These are phyloP conservation scores for Argyresthia albistria DNA, from an alignment of 2,888 invertebrate species.

Conservation along the genomic window DNA sequence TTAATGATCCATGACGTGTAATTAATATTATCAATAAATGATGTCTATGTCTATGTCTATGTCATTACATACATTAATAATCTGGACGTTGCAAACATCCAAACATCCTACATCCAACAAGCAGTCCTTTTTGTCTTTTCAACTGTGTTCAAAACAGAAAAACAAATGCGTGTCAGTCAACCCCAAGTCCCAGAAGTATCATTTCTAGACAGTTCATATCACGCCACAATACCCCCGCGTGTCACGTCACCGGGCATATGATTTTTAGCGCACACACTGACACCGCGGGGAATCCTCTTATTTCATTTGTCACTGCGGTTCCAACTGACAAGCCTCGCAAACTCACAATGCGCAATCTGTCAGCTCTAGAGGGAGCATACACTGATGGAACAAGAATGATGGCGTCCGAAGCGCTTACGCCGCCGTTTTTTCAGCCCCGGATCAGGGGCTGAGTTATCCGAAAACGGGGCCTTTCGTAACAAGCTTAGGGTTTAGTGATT, in stretches of 20 bases:
- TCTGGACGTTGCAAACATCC: too few relatives aligned
- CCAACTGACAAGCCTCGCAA: constrained; percentile 41
- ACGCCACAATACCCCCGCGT: background rate
- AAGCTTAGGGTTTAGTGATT: constrained; percentile 9
- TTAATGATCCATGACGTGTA: too few relatives aligned
- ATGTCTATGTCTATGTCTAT: too few relatives aligned
- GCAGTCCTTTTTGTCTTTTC: background rate
- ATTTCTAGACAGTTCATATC: background rate
- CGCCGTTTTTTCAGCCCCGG: constrained; percentile 22
- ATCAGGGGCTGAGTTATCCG: background rate
- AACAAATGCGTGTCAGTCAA: too few relatives aligned
- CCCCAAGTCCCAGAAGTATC: background rate
- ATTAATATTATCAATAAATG: too few relatives aligned
- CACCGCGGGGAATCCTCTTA: constrained; percentile 55
- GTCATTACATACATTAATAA: too few relatives aligned
- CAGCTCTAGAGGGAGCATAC: constrained; percentile 19
- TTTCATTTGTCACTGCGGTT: constrained; percentile 56
- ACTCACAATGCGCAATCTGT: constrained; percentile 53
- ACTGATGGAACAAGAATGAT: constrained; percentile 33
- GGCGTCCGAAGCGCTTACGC: constrained; percentile 20
- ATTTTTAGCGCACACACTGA: constrained; percentile 30
- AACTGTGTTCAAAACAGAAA: too few relatives aligned
- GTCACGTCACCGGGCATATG: constrained; percentile 22
- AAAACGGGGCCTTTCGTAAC: constrained; percentile 14
- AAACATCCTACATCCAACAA: background rate